Conservation (phyloP, 2,797 vertebrate species). For the Ataeniobius toweri region DNA sequence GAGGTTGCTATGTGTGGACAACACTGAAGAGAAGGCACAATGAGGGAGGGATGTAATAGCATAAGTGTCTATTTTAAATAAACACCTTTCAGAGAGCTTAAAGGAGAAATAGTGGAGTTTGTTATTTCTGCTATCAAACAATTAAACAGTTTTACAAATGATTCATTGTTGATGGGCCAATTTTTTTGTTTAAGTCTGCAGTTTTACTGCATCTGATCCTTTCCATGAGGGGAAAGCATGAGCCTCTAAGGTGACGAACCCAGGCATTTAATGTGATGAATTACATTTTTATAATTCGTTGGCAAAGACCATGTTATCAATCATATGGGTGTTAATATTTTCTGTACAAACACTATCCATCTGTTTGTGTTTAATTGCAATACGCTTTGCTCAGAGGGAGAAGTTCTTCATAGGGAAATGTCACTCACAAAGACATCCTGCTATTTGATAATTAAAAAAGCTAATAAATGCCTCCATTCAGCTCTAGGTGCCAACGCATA, state of each 20-base stretch:
- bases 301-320: constrained; percentile 9
- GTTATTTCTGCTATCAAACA: constrained; percentile 15
- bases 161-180: constrained; percentile 11
- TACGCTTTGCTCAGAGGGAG: constrained; percentile 37
- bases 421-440: constrained; percentile 53
- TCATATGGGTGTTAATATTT: not conserved
- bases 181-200: constrained; percentile 7
- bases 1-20: constrained; percentile 11
- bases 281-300: constrained; percentile 9
- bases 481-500: constrained; percentile 47
- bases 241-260: constrained; percentile 5
- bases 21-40: constrained; percentile 1
- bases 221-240: not conserved
- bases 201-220: constrained; percentile 19
- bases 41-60: constrained; percentile 24
- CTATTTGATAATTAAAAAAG: constrained; percentile 71
- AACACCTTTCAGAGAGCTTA: constrained; percentile 24
- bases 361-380: constrained; percentile 46
- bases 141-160: constrained; percentile 3
- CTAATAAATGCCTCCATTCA: constrained; percentile 56
- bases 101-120: constrained; percentile 31
- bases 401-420: constrained; percentile 53
- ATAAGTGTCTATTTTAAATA: constrained; percentile 31
- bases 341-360: not conserved
- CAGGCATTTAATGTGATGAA: constrained; percentile 14